Evolutionary conservation across 1,140 invertebrate species (phyloP).

Genomic region (Lethocerus indicus): DNA sequence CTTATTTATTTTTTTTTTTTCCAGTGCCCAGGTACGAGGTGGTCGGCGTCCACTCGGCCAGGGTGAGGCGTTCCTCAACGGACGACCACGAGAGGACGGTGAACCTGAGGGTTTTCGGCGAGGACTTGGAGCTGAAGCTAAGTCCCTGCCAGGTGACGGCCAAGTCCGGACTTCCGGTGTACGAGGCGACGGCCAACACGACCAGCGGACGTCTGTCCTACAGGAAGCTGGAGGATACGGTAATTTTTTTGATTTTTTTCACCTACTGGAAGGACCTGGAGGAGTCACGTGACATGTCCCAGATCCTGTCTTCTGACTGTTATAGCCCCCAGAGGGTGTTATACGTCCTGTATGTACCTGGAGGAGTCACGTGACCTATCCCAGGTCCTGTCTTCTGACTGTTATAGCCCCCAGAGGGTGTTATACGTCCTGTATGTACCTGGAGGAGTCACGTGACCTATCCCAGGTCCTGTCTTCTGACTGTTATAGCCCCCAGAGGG

Average conservation of each 20-base stretch:
- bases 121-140: conserved; percentile 48
- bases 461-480: not conserved
- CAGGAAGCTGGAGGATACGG: conserved; percentile 14
- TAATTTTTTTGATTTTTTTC: conserved; percentile 14
- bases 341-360: not conserved
- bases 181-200: conserved; percentile 21
- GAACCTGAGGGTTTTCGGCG: conserved; percentile 58
- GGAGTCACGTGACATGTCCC: not conserved
- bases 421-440: not conserved
- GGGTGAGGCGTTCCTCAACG: conserved; percentile 16
- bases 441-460: no score
- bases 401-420: no score
- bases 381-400: not conserved
- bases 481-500: not conserved
- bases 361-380: not conserved
- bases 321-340: not conserved
- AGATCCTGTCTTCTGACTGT: not conserved
- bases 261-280: not conserved
- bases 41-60: conserved; percentile 27
- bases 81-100: conserved; percentile 39
- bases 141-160: conserved; percentile 50
- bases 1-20: conserved; percentile 8
- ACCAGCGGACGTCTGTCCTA: conserved; percentile 16
- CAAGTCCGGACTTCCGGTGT: conserved; percentile 46
- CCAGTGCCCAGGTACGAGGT: conserved; percentile 44